A percentile compares a stretch with the other conserved stretches of the same genome.
Conservation (phyloP, 2,797 vertebrate species). For the Poeciliopsis gracilis region DNA sequence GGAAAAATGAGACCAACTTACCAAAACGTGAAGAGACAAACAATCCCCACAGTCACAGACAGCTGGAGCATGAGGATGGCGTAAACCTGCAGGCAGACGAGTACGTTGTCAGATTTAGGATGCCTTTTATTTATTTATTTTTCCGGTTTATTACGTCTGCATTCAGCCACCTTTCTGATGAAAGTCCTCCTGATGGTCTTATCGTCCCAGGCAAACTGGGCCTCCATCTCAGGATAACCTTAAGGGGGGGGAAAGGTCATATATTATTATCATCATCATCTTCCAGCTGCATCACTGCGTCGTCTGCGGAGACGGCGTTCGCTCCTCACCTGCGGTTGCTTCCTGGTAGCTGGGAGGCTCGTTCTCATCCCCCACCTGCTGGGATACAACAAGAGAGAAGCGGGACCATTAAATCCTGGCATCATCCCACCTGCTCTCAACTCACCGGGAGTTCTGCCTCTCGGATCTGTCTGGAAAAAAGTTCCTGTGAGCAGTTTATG, state of each 20-base stretch:
- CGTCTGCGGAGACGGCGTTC: not conserved
- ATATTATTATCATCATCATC: not conserved
- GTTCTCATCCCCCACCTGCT: constrained; percentile 81
- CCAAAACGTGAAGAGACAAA: constrained; percentile 94
- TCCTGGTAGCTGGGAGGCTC: constrained; percentile 92
- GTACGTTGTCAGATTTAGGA: not conserved
- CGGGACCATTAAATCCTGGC: not conserved
- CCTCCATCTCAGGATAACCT: constrained; percentile 86
- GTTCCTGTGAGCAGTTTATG: not conserved
- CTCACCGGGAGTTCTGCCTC: not conserved
- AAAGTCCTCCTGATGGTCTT: constrained; percentile 87
- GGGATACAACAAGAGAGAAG: not conserved
- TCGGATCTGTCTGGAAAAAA: constrained; percentile 2
- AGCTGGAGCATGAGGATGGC: constrained; percentile 91
- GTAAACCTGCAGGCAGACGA: constrained; percentile 84
- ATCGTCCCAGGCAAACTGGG: constrained; percentile 90
- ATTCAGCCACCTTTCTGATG: constrained; percentile 88
- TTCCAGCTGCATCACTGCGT: not conserved
- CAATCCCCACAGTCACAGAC: constrained; percentile 84
- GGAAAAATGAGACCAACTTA: constrained; percentile 53
- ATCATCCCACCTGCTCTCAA: not conserved
- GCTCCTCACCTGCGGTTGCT: constrained; percentile 83
- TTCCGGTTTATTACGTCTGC: not conserved
- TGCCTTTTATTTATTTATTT: too few species aligned
- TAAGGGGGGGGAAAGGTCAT: constrained; percentile 3